Percentiles rank a stretch among this genome's conserved stretches.
These are phyloP conservation scores for Neosilurus hyrtlii DNA, from an alignment of 2,797 vertebrate genomes.

Conservation along the genomic window DNA sequence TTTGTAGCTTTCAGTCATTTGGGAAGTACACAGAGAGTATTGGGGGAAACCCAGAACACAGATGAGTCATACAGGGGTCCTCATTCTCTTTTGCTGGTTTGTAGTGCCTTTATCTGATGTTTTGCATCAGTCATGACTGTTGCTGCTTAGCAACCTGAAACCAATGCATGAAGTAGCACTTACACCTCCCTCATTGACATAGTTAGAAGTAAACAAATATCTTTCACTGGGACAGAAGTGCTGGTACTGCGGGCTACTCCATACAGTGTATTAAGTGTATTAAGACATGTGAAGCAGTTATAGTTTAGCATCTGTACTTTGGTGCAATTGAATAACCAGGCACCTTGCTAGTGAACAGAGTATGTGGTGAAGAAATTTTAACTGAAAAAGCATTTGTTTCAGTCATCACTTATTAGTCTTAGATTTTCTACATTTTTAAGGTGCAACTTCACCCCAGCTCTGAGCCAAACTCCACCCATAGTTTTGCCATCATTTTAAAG, in stretches of 20 bases:
- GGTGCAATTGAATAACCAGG: background rate
- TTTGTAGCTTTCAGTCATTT: conserved; percentile 6
- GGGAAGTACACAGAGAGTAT: conserved; percentile 12
- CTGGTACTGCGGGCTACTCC: background rate
- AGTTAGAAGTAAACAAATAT: background rate
- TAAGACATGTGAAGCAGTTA: background rate
- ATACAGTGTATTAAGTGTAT: no score
- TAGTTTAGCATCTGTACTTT: background rate
- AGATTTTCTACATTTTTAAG: background rate
- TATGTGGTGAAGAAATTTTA: background rate
- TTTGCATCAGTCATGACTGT: conserved; percentile 38
- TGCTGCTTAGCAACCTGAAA: conserved; percentile 44
- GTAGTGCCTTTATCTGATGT: conserved; percentile 10
- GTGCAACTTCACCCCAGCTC: no score
- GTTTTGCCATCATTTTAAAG: no score
- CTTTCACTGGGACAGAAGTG: background rate
- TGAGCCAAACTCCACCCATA: no score
- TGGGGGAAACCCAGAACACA: conserved; percentile 8
- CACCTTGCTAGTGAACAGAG: background rate
- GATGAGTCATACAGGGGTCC: conserved; percentile 13
- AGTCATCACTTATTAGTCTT: background rate
- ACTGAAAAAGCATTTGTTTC: background rate
- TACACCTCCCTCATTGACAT: background rate
- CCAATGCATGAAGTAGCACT: conserved; percentile 3
- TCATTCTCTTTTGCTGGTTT: conserved; percentile 2